These are phyloP conservation scores for Passer montanus DNA, from an alignment of 2,113 vertebrate species.

Conservation along the genomic window DNA sequence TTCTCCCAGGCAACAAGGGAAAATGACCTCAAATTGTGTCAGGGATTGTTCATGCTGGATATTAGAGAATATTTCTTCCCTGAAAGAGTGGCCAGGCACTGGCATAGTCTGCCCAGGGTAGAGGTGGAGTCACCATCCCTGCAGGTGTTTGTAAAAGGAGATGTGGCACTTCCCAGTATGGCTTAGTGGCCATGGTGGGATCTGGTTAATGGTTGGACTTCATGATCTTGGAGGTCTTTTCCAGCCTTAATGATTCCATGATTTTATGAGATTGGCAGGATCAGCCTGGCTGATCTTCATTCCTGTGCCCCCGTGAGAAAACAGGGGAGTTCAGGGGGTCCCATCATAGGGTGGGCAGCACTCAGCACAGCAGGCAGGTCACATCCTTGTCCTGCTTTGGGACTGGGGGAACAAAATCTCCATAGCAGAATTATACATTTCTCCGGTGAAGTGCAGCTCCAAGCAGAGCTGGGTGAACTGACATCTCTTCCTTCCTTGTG, in stretches of 20 bases:
- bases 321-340: background rate
- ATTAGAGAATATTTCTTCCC: background rate
- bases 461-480: background rate
- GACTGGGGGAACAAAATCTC: background rate
- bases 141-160: background rate
- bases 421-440: background rate
- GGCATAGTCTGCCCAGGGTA: background rate
- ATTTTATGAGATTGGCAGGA: background rate
- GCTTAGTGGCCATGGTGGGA: background rate
- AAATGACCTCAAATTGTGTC: background rate
- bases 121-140: background rate
- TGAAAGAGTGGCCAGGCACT: background rate
- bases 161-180: background rate
- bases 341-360: background rate
- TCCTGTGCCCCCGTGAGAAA: accelerated
- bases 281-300: background rate
- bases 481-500: background rate
- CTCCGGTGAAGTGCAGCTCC: background rate
- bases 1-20: background rate
- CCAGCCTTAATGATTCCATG: background rate
- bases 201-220: background rate
- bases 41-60: background rate
- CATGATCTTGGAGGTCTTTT: background rate
- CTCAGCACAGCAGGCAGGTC: background rate
- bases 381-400: background rate